Evolutionary conservation across 2,113 vertebrate species (phyloP), one percentile per base, ranked within the genome.

Genomic region (Scomber japonicus): DNA sequence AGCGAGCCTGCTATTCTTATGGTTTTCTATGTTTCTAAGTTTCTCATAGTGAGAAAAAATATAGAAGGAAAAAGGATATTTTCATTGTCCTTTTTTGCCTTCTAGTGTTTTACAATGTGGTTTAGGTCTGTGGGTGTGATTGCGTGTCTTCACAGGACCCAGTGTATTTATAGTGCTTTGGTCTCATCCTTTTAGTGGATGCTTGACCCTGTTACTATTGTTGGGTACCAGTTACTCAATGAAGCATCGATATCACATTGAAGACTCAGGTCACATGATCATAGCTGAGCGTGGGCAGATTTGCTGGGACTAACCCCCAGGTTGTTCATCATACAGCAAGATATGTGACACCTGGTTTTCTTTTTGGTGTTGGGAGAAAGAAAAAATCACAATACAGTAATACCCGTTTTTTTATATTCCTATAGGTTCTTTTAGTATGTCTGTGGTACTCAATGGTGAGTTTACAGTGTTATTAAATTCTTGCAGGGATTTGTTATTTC

Each of bases 171-270:
- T 88, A 82, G 84, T 57, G 44, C 56, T 81, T 66, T 71, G 63
- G 71, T 76, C 76, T 90, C 83, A 89, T 91, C 83, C 88, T 84
- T 90, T 91, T 86, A 92, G 71, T 82, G 69, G 44, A 56, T 84
- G 46, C 78, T 77, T 89, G 85, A 88, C 75, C 88, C 59, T 78
- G 48, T 82, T 88, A 61, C 82, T 85, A 78, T 81, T 88, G 85
- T 87, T 84, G 63, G 51, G 49, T 68, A 45, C 40, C 11, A 57
- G 60, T 61, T 82, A 79, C 63, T 82, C 69, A 84, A 84, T 84
- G 67, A 87, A 77, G 73, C 69, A 83, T 74, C 30, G 9, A 53
- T 87, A 73, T 81, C 46, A 70, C 53, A 57, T 44, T 61, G 60
- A 81, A 67, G 54, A 71, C 16, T 2, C 6, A 15, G 51, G 54